Conservation (phyloP, 2,888 invertebrate species). For the Arctia plantaginis region DNA sequence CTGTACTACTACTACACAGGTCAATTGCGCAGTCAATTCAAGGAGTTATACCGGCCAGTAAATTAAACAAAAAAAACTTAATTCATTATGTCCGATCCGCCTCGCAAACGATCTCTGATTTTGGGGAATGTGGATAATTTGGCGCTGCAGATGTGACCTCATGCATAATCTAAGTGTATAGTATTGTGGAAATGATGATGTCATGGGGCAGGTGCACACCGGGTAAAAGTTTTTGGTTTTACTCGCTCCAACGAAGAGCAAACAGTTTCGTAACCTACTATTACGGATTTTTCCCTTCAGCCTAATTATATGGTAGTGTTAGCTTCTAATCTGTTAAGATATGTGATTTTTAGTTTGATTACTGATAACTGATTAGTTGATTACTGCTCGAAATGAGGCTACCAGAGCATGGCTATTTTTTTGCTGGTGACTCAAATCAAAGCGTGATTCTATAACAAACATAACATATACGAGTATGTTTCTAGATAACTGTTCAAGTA, state of each 20-base stretch:
- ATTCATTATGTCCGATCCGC: no score
- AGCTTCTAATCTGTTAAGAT: background rate
- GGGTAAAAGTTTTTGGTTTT: background rate
- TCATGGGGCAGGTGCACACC: constrained; percentile 37
- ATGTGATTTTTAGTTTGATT: background rate
- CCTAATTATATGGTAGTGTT: background rate
- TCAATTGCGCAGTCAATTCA: no score
- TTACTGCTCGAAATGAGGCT: background rate
- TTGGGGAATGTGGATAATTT: background rate
- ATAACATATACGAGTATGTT: no score
- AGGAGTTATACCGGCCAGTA: background rate
- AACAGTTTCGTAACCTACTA: background rate
- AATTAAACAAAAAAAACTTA: background rate
- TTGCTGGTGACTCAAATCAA: no score
- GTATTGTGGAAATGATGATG: constrained; percentile 32
- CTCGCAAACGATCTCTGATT: background rate
- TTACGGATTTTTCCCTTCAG: background rate
- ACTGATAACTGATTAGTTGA: no score
- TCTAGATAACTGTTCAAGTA: no score
- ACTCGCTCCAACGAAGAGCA: background rate
- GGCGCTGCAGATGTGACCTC: background rate
- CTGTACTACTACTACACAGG: no score
- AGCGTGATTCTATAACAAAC: no score
- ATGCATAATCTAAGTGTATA: background rate
- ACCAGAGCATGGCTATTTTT: no score